phyloP scores from a whole-genome alignment of 2,888 invertebrate species.

The Dynastes hyllus region DNA sequence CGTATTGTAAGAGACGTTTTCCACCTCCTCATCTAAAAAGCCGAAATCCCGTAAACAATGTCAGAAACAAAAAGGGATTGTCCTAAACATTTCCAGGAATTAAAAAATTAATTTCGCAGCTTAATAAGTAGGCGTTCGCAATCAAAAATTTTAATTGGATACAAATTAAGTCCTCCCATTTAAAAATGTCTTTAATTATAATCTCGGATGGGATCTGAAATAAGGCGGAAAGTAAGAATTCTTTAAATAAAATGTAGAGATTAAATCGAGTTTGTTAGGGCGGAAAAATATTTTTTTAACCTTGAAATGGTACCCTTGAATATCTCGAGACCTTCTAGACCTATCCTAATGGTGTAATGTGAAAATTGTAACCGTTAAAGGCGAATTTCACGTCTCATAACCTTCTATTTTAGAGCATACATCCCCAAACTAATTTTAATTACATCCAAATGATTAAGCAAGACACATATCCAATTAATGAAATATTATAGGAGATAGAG shows the following conservation, averaged over 20 bases:
- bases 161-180: too few species aligned
- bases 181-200: too few species aligned
- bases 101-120: too few species aligned
- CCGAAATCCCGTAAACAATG: too few species aligned
- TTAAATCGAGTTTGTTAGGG: neutral
- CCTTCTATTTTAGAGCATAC: neutral
- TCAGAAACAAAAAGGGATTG: too few species aligned
- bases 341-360: conserved; percentile 1
- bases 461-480: conserved; percentile 18
- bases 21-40: neutral
- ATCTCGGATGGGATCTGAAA: too few species aligned
- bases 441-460: conserved; percentile 5
- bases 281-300: neutral
- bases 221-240: too few species aligned
- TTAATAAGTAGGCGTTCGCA: too few species aligned
- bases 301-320: neutral
- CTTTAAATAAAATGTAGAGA: neutral
- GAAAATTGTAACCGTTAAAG: neutral
- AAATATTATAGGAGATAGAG: conserved; percentile 7
- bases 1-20: too few species aligned
- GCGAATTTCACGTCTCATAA: conserved; percentile 7
- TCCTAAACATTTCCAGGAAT: too few species aligned
- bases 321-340: neutral
- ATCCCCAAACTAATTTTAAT: conserved; percentile 10
- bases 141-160: too few species aligned